Evolutionary conservation across 2,888 invertebrate genomes (phyloP).

Genomic region (Lampropteryx suffumata): DNA sequence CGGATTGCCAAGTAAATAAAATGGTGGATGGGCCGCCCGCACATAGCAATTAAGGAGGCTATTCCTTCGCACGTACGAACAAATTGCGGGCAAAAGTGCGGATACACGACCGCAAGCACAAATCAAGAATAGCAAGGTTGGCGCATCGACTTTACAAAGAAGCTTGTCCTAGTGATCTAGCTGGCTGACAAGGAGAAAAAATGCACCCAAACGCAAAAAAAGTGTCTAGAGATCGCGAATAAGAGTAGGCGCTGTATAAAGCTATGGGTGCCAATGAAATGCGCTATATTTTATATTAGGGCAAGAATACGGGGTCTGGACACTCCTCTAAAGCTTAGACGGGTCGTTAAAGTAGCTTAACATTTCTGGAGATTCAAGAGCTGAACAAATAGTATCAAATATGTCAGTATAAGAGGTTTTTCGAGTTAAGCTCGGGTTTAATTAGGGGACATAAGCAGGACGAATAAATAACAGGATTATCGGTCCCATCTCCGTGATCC

Average conservation of each 20-base stretch:
- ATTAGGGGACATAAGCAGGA: conserved; percentile 59
- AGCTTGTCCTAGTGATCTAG: conserved; percentile 11
- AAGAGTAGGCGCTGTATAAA: conserved; percentile 3
- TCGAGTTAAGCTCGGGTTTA: conserved; percentile 56
- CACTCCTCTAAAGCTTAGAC: background rate
- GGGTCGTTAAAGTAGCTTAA: conserved; percentile 59
- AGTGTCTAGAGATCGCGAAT: conserved; percentile 5
- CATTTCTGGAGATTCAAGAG: conserved; percentile 35
- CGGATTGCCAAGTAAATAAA: conserved; percentile 50
- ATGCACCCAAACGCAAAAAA: conserved; percentile 12
- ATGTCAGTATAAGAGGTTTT: conserved; percentile 50
- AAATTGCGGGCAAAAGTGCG: conserved; percentile 67
- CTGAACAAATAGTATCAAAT: conserved; percentile 64
- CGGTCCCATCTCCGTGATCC: conserved; percentile 61
- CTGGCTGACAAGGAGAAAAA: conserved; percentile 1
- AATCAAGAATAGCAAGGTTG: conserved; percentile 14
- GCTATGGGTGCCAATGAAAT: conserved; percentile 16
- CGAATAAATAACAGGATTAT: conserved; percentile 76
- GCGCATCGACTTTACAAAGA: conserved; percentile 3
- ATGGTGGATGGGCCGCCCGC: conserved; percentile 44
- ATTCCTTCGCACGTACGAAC: conserved; percentile 75
- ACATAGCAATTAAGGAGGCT: conserved; percentile 66
- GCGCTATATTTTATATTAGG: conserved; percentile 4
- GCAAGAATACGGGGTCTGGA: conserved; percentile 6
- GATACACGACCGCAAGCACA: conserved; percentile 32